phyloP scores from a whole-genome alignment of 1,140 invertebrate genomes.

The Calosoma granatense region DNA sequence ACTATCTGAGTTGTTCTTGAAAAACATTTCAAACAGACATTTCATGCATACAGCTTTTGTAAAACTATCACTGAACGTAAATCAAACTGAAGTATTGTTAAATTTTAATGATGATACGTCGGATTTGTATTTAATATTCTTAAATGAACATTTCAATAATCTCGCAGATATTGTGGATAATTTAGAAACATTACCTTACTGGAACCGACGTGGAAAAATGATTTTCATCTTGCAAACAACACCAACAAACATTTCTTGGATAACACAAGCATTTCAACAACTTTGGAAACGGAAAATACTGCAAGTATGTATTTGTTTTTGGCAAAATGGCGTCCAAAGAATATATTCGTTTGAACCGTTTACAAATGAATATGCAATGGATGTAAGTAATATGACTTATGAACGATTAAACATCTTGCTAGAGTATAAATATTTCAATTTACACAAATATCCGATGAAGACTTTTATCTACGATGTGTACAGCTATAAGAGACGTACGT shows the following conservation, averaged over 20 bases:
- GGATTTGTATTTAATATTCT: too few relatives aligned
- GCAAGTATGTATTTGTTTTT: background rate
- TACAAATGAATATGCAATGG: background rate
- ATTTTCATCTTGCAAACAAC: too few relatives aligned
- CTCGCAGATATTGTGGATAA: too few relatives aligned
- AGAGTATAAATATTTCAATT: background rate
- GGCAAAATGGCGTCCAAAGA: background rate
- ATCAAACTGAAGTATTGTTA: too few relatives aligned
- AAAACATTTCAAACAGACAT: too few relatives aligned
- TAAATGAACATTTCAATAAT: too few relatives aligned
- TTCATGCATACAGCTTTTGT: too few relatives aligned
- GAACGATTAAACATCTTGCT: background rate
- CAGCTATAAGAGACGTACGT: background rate
- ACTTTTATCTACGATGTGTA: background rate
- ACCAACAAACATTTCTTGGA: background rate
- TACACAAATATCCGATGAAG: background rate
- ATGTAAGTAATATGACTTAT: background rate
- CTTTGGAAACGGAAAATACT: background rate
- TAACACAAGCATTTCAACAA: background rate
- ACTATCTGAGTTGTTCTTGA: too few relatives aligned
- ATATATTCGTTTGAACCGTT: background rate
- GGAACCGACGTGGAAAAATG: too few relatives aligned
- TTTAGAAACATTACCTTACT: too few relatives aligned
- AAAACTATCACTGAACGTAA: too few relatives aligned
- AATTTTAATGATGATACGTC: too few relatives aligned